A percentile compares a stretch with the other conserved stretches of the same genome.
phyloP scores from a whole-genome alignment of 2,888 invertebrate species.

The Prostheceraeus crozeri region DNA sequence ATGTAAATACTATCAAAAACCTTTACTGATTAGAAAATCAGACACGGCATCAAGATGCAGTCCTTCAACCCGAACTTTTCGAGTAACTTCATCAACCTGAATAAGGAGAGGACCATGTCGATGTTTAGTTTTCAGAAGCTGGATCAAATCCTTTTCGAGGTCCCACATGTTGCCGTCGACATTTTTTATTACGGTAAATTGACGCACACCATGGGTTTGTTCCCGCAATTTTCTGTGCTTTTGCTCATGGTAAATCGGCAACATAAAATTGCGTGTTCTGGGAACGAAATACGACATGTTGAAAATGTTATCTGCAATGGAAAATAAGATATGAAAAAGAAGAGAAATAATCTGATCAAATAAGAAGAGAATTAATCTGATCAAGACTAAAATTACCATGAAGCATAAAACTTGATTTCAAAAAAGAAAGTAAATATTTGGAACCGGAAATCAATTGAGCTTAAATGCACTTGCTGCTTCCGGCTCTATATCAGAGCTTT shows the following conservation, averaged over 20 bases:
- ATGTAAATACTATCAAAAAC: too few relatives aligned
- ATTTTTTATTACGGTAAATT: constrained; percentile 64
- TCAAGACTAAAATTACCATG: too few relatives aligned
- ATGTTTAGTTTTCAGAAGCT: too few relatives aligned
- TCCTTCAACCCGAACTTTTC: not conserved
- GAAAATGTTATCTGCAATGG: constrained; percentile 24
- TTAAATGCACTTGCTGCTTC: too few relatives aligned
- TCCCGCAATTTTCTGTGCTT: constrained; percentile 41
- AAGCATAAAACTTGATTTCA: too few relatives aligned
- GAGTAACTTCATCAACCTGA: not conserved
- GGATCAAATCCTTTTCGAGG: too few relatives aligned
- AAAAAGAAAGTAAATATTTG: too few relatives aligned
- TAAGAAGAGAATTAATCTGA: too few relatives aligned
- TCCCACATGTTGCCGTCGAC: constrained; percentile 69
- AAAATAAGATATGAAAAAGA: too few relatives aligned
- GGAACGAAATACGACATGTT: constrained; percentile 65
- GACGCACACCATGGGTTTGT: constrained; percentile 62
- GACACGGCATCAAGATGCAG: constrained; percentile 2
- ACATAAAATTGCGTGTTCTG: constrained; percentile 71
- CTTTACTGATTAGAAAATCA: not conserved
- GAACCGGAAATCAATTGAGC: too few relatives aligned
- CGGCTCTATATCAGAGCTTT: too few relatives aligned
- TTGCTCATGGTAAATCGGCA: constrained; percentile 68
- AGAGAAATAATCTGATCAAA: too few relatives aligned
- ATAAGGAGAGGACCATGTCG: not conserved